Evolutionary conservation across 2,113 vertebrate species (phyloP), one percentile per base, ranked within the genome.

Genomic region (Rhabdomys dilectus): DNA sequence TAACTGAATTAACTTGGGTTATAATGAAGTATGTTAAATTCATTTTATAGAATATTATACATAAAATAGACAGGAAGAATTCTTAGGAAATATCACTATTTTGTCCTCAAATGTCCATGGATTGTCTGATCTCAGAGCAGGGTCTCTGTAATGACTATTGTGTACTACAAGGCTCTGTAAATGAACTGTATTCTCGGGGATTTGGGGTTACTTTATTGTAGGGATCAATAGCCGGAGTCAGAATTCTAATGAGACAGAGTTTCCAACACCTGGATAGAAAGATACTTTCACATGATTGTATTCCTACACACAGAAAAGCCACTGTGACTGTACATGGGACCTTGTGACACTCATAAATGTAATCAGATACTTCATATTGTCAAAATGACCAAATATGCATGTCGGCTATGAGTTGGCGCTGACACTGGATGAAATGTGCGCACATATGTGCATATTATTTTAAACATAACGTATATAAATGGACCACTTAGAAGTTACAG

Each of bases 1-100:
- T 48, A 58, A 93, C 31, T 85, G 39, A 89, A 87, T 66, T 45
- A 81, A 64, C 48, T 82, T 77, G 66, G 51, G 26, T 91, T 51
- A 72, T 84, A 72, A 51, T 31, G 21, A 96, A n/a, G 34, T 39
- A 15, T 91, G 64, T 3, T 29, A 72, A 88, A 53, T 84, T 84
- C 2, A 3, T 7, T 70, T 26, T 19, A 26, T 72, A 64, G 51
- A 42, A 73, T 45, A 45, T 64, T 7, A 60, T 39, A 82, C 26
- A 60, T 60, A 60, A 82, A 82, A 82, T 24, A 45, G 66, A 58
- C 91, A 94, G 31, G n/a, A 85, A 64, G 16, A 19, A 10, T 22
- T 45, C 81, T 68, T n/a, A 73, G 24, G 58, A 58, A 88, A 77
- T 84, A 58, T 68, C 21, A 53, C 36, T 89, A 70, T 15, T 95